Evolutionary conservation across 2,888 invertebrate genomes (phyloP).

Genomic region (Pterobdella sp.): DNA sequence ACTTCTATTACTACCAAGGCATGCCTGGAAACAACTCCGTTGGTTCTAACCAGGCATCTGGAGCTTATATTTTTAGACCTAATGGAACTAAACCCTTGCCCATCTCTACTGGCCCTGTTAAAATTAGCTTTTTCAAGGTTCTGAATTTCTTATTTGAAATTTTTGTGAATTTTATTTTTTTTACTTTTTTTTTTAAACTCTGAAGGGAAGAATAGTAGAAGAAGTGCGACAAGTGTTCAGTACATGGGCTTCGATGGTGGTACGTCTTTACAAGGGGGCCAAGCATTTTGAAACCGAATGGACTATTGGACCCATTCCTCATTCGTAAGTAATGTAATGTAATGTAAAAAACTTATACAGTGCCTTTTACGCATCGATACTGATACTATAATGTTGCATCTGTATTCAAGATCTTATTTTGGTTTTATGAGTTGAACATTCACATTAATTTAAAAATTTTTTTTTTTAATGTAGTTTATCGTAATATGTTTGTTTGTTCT

Average conservation of each 20-base stretch:
- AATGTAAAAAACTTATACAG: no score
- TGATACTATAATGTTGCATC: no score
- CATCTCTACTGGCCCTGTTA: background rate
- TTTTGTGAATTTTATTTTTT: background rate
- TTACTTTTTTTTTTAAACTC: background rate
- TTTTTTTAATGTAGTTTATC: no score
- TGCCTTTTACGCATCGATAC: no score
- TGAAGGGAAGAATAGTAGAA: conserved; percentile 43
- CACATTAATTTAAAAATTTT: no score
- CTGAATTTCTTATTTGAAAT: background rate
- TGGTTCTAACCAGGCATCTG: conserved; percentile 67
- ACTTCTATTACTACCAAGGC: conserved; percentile 33
- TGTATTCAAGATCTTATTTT: no score
- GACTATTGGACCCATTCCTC: conserved; percentile 56
- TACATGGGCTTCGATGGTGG: conserved; percentile 56
- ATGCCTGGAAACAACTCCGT: conserved; percentile 55
- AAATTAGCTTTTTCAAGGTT: conserved; percentile 1
- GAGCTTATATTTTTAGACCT: conserved; percentile 72
- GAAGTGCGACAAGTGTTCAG: conserved; percentile 66
- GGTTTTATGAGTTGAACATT: no score
- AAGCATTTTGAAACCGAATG: conserved; percentile 56
- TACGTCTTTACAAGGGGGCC: conserved; percentile 43
- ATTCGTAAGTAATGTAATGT: conserved; percentile 28
- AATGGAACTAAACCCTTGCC: conserved; percentile 35
- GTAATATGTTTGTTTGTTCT: no score